Evolutionary conservation across 2,797 vertebrate species (phyloP).

Genomic region (Triplophysa yarkandensis): DNA sequence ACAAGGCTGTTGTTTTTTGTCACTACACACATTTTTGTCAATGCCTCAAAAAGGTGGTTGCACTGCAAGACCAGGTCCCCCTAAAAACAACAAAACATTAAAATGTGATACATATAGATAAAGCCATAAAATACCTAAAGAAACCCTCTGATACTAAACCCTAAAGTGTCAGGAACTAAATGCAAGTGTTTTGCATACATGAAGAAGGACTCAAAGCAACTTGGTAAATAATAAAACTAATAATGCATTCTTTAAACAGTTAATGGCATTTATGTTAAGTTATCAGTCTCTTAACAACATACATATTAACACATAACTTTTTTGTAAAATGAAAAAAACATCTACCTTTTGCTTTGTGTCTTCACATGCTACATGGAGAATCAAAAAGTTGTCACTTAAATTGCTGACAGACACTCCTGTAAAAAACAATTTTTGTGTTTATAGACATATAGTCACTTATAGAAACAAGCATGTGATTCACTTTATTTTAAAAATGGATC

Average conservation of each 20-base stretch:
- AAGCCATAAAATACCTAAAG: no score
- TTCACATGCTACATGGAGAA: constrained; percentile 85
- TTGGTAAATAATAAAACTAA: no score
- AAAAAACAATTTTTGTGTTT: constrained; percentile 6
- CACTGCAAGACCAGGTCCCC: constrained; percentile 90
- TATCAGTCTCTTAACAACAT: no score
- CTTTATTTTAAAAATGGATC: not conserved
- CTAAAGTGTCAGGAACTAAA: no score
- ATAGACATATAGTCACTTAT: not conserved
- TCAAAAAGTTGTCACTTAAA: constrained; percentile 86
- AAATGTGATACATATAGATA: no score
- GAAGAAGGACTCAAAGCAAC: no score
- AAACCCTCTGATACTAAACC: no score
- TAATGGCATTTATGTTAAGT: no score
- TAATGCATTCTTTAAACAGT: no score
- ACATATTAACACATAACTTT: no score
- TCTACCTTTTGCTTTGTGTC: constrained; percentile 88
- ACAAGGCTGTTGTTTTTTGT: constrained; percentile 78
- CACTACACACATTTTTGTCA: constrained; percentile 84
- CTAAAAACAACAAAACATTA: constrained; percentile 54
- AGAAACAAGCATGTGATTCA: not conserved
- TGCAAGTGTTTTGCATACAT: no score
- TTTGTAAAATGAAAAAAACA: not conserved
- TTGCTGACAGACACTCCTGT: constrained; percentile 90
- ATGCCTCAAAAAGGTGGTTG: constrained; percentile 82